These are phyloP conservation scores for Drosophila hamatofila DNA, from an alignment of 2,888 invertebrate species.

Conservation along the genomic window DNA sequence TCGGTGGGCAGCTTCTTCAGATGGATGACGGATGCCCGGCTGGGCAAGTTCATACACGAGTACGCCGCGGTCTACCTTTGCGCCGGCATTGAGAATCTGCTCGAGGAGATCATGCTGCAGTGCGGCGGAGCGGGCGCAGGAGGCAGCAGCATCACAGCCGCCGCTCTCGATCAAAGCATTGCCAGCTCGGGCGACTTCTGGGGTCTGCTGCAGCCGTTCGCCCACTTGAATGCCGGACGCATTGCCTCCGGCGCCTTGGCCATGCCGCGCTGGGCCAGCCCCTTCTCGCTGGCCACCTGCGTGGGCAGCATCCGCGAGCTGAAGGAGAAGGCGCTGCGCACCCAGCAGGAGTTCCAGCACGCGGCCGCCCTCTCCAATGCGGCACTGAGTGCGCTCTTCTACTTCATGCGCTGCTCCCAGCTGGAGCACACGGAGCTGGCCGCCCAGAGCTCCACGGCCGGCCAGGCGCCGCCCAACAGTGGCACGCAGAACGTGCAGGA, in stretches of 20 bases:
- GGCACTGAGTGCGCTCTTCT: slow-evolving; percentile 93
- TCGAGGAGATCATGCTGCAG: slow-evolving; percentile 93
- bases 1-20: slow-evolving; percentile 95
- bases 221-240: slow-evolving; percentile 94
- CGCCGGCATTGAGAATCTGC: slow-evolving; percentile 94
- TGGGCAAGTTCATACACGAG: slow-evolving; percentile 95
- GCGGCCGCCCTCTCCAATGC: slow-evolving; percentile 87
- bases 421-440: slow-evolving; percentile 89
- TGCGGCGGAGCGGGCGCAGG: slow-evolving; percentile 87
- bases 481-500: slow-evolving; percentile 87
- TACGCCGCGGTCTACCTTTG: slow-evolving; percentile 96
- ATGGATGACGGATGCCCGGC: slow-evolving; percentile 96
- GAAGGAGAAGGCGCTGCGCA: slow-evolving; percentile 90
- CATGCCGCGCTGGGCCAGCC: slow-evolving; percentile 93
- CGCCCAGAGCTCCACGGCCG: slow-evolving; percentile 67
- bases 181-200: slow-evolving; percentile 95
- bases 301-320: slow-evolving; percentile 93
- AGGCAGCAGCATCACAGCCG: slow-evolving; percentile 90
- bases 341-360: slow-evolving; percentile 86
- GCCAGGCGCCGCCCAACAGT: slow-evolving; percentile 62
- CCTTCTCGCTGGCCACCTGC: slow-evolving; percentile 92
- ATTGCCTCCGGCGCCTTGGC: slow-evolving; percentile 94
- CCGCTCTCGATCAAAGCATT: slow-evolving; percentile 92
- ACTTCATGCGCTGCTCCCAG: slow-evolving; percentile 96
- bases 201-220: slow-evolving; percentile 95